Percentiles rank a stretch among this genome's conserved stretches.
Evolutionary conservation across 2,888 invertebrate species (phyloP).

Genomic region (Halocaridina rubra): DNA sequence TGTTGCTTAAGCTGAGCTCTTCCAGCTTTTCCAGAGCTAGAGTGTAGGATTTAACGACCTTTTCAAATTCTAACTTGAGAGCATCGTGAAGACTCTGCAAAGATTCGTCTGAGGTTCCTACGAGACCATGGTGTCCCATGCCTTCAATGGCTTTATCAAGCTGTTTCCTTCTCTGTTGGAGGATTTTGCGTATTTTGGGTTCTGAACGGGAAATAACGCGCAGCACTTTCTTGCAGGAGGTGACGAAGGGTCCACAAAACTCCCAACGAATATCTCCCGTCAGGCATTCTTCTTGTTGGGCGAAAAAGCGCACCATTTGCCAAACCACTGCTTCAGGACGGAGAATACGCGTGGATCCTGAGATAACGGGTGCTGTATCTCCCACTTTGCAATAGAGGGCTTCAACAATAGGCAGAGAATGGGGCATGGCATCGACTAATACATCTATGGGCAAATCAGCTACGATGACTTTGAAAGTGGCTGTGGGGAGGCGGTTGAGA

Average conservation of each 20-base stretch:
- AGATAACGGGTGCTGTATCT: slow-evolving; percentile 40
- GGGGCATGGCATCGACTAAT: slow-evolving; percentile 88
- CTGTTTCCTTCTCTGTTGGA: slow-evolving; percentile 78
- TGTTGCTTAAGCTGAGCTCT: slow-evolving; percentile 68
- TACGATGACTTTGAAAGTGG: slow-evolving; percentile 78
- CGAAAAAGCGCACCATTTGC: slow-evolving; percentile 85
- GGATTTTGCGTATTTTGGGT: slow-evolving; percentile 74
- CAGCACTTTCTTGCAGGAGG: slow-evolving; percentile 70
- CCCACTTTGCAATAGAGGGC: slow-evolving; percentile 77
- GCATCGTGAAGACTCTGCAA: slow-evolving; percentile 70
- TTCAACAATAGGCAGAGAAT: slow-evolving; percentile 87
- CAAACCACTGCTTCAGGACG: slow-evolving; percentile 84
- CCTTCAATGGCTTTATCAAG: slow-evolving; percentile 89
- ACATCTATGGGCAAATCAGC: slow-evolving; percentile 85
- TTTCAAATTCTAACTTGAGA: slow-evolving; percentile 77
- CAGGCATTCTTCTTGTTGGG: slow-evolving; percentile 68
- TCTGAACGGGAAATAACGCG: slow-evolving; percentile 71
- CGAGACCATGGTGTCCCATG: slow-evolving; percentile 84
- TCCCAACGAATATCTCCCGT: slow-evolving; percentile 66
- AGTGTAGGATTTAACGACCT: slow-evolving; percentile 87
- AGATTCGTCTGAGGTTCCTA: slow-evolving; percentile 73
- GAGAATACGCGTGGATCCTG: slow-evolving; percentile 66
- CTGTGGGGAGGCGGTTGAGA: slow-evolving; percentile 81
- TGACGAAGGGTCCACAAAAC: slow-evolving; percentile 68
- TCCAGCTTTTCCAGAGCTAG: slow-evolving; percentile 88